Evolutionary conservation across 35 echinoderm and acorn worm species (phyloP).

Genomic region (Heliocidaris erythrogramma): DNA sequence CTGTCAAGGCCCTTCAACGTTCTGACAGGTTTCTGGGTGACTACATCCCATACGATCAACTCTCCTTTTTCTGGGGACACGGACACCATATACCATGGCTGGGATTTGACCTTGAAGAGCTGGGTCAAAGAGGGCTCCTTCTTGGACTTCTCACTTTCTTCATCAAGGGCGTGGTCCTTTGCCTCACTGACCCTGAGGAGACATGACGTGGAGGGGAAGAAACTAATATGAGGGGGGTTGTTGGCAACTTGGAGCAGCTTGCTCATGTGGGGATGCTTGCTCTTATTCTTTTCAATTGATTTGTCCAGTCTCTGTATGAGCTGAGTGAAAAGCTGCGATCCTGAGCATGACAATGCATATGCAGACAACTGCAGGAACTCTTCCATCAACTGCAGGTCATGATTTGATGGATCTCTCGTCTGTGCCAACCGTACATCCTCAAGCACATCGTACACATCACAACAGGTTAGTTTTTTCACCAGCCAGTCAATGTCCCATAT

Average conservation of each 20-base stretch:
- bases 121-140: constrained; percentile 49
- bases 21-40: constrained; percentile 72
- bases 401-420: constrained; percentile 44
- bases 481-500: constrained; percentile 90
- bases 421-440: constrained; percentile 77
- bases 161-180: constrained; percentile 44
- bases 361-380: constrained; percentile 84
- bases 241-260: constrained; percentile 70
- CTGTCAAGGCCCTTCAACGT: constrained; percentile 76
- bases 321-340: constrained; percentile 82
- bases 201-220: constrained; percentile 72
- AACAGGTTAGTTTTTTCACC: constrained; percentile 64
- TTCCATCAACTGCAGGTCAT: constrained; percentile 68
- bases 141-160: constrained; percentile 47
- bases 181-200: constrained; percentile 54
- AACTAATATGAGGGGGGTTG: constrained; percentile 73
- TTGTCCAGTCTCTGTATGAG: constrained; percentile 66
- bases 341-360: constrained; percentile 75
- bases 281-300: constrained; percentile 56
- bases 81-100: constrained; percentile 81
- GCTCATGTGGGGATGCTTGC: constrained; percentile 73
- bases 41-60: constrained; percentile 75
- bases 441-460: constrained; percentile 73
- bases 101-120: constrained; percentile 67
- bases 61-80: constrained; percentile 70